phyloP scores from a whole-genome alignment of 2,113 vertebrate genomes.

The Cisticola juncidis region DNA sequence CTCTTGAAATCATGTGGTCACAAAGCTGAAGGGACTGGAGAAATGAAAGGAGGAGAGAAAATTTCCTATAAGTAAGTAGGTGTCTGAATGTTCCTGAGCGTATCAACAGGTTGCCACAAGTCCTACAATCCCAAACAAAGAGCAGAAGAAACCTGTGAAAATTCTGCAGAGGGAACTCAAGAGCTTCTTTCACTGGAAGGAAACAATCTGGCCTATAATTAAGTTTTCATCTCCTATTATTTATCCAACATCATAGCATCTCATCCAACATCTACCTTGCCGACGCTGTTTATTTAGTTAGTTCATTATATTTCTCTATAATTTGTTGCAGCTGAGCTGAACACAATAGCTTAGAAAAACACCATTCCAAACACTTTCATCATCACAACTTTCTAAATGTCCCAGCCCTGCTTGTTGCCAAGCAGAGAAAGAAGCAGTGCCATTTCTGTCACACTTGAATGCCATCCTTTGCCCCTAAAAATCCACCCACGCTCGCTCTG shows the following conservation, averaged over 20 bases:
- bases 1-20: not conserved
- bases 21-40: not conserved
- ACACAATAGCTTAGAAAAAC: slow-evolving; percentile 59
- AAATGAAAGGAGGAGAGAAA: not conserved
- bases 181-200: slow-evolving; percentile 25
- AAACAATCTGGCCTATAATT: slow-evolving; percentile 50
- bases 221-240: slow-evolving; percentile 67
- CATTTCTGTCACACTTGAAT: slow-evolving; percentile 26
- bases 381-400: slow-evolving; percentile 61
- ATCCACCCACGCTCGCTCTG: not conserved
- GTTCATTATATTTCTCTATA: slow-evolving; percentile 64
- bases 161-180: slow-evolving; percentile 62
- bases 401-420: slow-evolving; percentile 32
- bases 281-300: slow-evolving; percentile 64
- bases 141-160: slow-evolving; percentile 23
- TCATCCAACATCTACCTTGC: slow-evolving; percentile 60
- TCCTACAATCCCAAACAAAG: not conserved
- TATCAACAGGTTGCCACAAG: not conserved
- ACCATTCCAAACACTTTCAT: slow-evolving; percentile 66
- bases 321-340: slow-evolving; percentile 51
- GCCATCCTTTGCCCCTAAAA: slow-evolving; percentile 22
- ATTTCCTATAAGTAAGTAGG: not conserved
- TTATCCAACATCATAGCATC: slow-evolving; percentile 44
- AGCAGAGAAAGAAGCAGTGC: not conserved
- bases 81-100: not conserved